Evolutionary conservation across 2,113 vertebrate genomes (phyloP), one percentile per base, ranked within the genome.

Genomic region (Turnix velox): DNA sequence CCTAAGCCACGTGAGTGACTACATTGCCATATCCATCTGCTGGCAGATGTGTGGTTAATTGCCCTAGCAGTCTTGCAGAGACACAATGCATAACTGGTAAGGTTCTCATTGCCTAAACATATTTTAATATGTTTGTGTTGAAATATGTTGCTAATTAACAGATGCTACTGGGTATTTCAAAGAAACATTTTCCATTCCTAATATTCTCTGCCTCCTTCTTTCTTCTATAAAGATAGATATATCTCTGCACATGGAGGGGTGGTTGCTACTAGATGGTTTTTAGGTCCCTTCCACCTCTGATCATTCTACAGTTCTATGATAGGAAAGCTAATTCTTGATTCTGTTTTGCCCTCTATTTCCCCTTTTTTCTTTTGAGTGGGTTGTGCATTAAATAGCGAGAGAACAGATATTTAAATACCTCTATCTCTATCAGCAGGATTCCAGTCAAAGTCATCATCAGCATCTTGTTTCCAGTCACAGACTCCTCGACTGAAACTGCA

Each of bases 401-500:
- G 17, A n/a, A 43, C 12, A 61, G 12, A n/a, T 77, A 90, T n/a
- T 75, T 83, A 92, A 92, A 88, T 98, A 99, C 99, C 99, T 84
- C 97, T 98, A 18, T 98, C 97, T 87, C 98, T 97, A 92, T 98
- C 98, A 54, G 98, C 97, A 94, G 98, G 98, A 77, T 96, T 98
- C 99, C 99, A 99, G 96, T 99, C 98, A 94, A 99, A 98, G 94
- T 99, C 98, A 86, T 99, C 99, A 69, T 97, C 95, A 84, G 94
- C 94, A 71, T 99, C 99, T 97, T 99, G 99, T 90, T 98, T 97
- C 99, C 99, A 99, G 87, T 98, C 98, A 74, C 99, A 99, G 31
- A 97, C 96, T 12, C 99, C 99, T 71, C 94, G 97, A 79, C 98
- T 98, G 96, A 99, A 99, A 95, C 98, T 98, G 95, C 99, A 99